Base-by-base conservation (phyloP, 2,888 invertebrate species). In the Malthinus flaveolus region DNA sequence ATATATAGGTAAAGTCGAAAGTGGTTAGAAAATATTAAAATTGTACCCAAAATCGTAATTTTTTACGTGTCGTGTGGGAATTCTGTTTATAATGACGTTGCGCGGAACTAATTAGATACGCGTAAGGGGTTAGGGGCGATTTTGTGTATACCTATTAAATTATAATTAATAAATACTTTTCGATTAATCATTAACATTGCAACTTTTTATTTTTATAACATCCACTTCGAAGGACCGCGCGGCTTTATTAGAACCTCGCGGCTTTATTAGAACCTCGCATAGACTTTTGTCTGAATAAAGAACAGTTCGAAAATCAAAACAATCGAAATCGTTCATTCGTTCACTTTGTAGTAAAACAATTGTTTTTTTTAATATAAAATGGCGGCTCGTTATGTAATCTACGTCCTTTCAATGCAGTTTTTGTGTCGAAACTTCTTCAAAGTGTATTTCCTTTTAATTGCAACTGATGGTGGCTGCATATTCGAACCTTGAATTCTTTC, bases 21-120 rank as follows among this genome's bases (percentile, higher is more conserved):
- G 23, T 52, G 35, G 46, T 52, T 52, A 52, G n/a, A 46, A 49
- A 49, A 23, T 23, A 23, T 35, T 35, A 35, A 9, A 35, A 35
- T 35, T 35, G 1, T 1, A 10, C 10, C 9, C 35, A 10, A 35
- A 35, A 35, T 6, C 9, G 35, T 35, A 23, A 35, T 35, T 35
- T 35, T 35, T 35, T 10, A 9, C 35, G 4, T 6, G 7, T 4
- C 1, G 7, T 35, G 35, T 35, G 35, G 10, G 35, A 35, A 35
- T 10, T 4, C 10, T 9, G 9, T 10, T 35, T 35, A 10, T 6
- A 5, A 9, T 35, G 10, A 6, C 35, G 4, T 10, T 10, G 1
- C 9, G 9, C 9, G 9, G 10, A 35, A 6, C 7, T 10, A 35
- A 2, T 6, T 35, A 4, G 9, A 9, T 35, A n/a, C n/a, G n/a